A percentile compares a stretch with the other conserved stretches of the same genome.
Evolutionary conservation across 2,888 invertebrate genomes (phyloP).

Genomic region (Neoascia interrupta): DNA sequence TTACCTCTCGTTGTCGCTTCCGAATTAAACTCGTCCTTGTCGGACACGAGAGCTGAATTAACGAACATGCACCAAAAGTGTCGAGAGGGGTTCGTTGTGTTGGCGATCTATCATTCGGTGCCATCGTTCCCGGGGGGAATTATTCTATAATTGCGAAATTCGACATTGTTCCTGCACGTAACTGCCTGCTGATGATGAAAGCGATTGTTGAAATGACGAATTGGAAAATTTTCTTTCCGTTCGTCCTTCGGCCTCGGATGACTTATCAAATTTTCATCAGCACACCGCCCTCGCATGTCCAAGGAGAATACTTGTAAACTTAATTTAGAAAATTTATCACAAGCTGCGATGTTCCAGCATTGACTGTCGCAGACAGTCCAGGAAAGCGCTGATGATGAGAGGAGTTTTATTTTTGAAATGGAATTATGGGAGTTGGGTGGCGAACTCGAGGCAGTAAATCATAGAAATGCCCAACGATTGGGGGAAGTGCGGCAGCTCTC

Average conservation of each 20-base stretch:
- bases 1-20: constrained; percentile 15
- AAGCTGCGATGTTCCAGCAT: constrained; percentile 26
- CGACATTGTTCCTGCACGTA: constrained; percentile 37
- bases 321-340: constrained; percentile 43
- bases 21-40: constrained; percentile 27
- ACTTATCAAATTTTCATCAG: constrained; percentile 34
- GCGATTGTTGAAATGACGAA: constrained; percentile 13
- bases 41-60: constrained; percentile 51
- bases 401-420: neutral
- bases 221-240: constrained; percentile 9
- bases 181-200: constrained; percentile 15
- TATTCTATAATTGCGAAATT: constrained; percentile 61
- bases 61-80: constrained; percentile 9
- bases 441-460: neutral
- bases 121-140: constrained; percentile 33
- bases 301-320: constrained; percentile 26
- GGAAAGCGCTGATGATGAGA: too few species aligned
- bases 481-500: neutral
- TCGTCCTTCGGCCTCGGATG: neutral
- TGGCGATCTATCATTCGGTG: constrained; percentile 30
- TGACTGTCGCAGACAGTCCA: constrained; percentile 19
- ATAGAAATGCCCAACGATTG: neutral
- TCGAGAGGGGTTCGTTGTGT: constrained; percentile 5
- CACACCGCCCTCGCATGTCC: neutral
- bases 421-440: neutral